These are phyloP conservation scores for Chromoteleia sp. DNA, from an alignment of 2,888 invertebrate genomes.

Conservation along the genomic window DNA sequence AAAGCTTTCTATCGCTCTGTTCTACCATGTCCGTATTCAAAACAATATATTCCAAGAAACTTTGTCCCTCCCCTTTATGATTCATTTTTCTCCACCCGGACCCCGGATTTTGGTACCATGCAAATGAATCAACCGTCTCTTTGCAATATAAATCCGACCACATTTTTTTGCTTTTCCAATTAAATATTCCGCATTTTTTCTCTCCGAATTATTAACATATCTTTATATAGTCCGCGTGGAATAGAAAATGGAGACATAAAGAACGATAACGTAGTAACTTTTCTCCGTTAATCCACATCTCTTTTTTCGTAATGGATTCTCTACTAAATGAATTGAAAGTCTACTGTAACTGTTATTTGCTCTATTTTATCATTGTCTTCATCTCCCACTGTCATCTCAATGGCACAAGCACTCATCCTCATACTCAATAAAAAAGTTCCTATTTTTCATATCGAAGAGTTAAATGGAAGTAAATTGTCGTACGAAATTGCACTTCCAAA, in stretches of 20 bases:
- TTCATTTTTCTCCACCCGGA: conserved; percentile 37
- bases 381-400: conserved; percentile 12
- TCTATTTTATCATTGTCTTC: conserved; percentile 18
- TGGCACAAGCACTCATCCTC: not conserved
- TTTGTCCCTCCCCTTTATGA: conserved; percentile 2
- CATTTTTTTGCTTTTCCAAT: conserved; percentile 38
- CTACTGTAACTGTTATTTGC: conserved; percentile 19
- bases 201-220: conserved; percentile 44
- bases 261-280: conserved; percentile 7
- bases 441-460: conserved; percentile 2
- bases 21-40: conserved; percentile 17
- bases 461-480: too few relatives aligned
- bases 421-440: not conserved
- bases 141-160: conserved; percentile 51
- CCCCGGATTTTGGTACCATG: conserved; percentile 37
- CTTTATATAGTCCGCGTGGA: conserved; percentile 25
- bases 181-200: conserved; percentile 35
- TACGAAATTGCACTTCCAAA: not conserved
- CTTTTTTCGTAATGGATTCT: conserved; percentile 17
- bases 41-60: conserved; percentile 25
- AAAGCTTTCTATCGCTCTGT: not conserved
- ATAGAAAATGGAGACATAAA: conserved; percentile 16
- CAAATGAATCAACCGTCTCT: conserved; percentile 50
- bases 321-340: conserved; percentile 42
- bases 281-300: conserved; percentile 32